Conservation (phyloP, 2,113 vertebrate species). For the Elachura formosa region DNA sequence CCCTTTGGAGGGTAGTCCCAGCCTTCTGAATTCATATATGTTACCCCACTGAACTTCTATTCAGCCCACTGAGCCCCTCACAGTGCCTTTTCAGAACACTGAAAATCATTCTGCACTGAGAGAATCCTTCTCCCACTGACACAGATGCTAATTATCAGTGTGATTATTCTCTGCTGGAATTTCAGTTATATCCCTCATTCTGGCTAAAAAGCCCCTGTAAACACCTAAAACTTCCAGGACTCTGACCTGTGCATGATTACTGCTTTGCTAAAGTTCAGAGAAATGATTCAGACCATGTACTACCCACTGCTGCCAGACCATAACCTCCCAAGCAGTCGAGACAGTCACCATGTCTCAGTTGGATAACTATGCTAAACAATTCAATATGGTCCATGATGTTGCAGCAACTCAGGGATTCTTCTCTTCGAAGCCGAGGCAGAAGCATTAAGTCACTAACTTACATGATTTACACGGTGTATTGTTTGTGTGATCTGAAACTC, state of each 20-base stretch:
- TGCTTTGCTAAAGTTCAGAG: not conserved
- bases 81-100: not conserved
- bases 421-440: not conserved
- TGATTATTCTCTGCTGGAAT: not conserved
- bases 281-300: not conserved
- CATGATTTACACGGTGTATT: slow-evolving; percentile 84
- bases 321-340: not conserved
- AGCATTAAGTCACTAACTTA: slow-evolving; percentile 75
- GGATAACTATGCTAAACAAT: not conserved
- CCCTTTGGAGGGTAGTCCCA: not conserved
- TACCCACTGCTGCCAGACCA: not conserved
- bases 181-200: not conserved
- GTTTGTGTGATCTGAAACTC: slow-evolving; percentile 64
- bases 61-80: not conserved
- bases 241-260: not conserved
- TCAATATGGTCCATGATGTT: not conserved
- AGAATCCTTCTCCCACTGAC: not conserved
- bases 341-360: rapidly evolving
- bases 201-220: not conserved
- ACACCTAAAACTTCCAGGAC: not conserved
- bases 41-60: not conserved
- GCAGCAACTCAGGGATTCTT: not conserved
- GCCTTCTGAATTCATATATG: not conserved
- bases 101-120: not conserved
- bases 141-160: not conserved